Evolutionary conservation across 2,113 vertebrate species (phyloP).

Genomic region (Mus pahari): DNA sequence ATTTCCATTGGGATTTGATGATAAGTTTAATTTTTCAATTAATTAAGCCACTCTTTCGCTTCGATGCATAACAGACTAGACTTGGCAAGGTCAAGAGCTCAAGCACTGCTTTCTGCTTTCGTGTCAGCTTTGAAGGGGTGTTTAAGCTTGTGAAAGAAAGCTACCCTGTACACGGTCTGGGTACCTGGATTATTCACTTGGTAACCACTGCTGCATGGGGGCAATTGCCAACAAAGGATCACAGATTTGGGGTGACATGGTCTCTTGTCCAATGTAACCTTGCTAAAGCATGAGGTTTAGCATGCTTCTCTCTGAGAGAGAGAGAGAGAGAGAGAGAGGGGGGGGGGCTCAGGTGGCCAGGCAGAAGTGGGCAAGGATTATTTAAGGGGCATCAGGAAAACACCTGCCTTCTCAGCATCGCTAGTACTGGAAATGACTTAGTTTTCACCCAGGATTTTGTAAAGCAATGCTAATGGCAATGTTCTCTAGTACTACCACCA

Average conservation of each 20-base stretch:
- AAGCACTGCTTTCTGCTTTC: neutral
- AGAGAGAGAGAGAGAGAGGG: neutral
- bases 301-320: neutral
- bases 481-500: neutral
- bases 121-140: rapidly evolving
- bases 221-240: rapidly evolving
- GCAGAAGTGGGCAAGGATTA: neutral
- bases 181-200: neutral
- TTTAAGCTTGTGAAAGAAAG: neutral
- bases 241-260: neutral
- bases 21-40: slow-evolving; percentile 72
- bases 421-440: neutral
- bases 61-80: slow-evolving; percentile 46
- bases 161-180: rapidly evolving
- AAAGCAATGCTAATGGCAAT: neutral
- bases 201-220: rapidly evolving
- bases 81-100: neutral
- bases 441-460: neutral
- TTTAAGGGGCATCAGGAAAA: neutral
- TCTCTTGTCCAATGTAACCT: neutral
- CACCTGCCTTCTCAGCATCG: neutral
- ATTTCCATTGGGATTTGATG: slow-evolving; percentile 68
- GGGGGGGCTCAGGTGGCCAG: no score
- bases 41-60: slow-evolving; percentile 64
- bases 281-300: neutral